Conservation (phyloP, 2,888 invertebrate genomes). For the Agriopis marginaria region DNA sequence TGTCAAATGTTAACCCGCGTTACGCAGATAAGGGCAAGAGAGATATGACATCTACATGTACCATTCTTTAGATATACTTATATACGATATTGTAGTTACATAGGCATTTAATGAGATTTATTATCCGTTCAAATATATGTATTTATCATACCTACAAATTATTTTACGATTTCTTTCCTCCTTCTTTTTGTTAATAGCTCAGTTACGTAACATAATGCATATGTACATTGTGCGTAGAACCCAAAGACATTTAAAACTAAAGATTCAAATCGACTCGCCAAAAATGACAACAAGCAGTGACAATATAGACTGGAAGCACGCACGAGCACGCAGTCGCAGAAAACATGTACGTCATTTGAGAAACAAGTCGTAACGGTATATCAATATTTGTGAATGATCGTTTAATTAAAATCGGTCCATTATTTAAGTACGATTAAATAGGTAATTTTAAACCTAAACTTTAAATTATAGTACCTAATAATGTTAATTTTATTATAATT, state of each 20-base stretch:
- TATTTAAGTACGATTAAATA: too few species aligned
- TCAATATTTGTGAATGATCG: too few species aligned
- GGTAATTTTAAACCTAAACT: too few species aligned
- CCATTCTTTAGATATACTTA: conserved; percentile 4
- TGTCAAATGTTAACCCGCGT: conserved; percentile 30
- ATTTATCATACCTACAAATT: neutral
- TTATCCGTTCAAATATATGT: neutral
- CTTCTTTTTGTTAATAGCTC: conserved; percentile 40
- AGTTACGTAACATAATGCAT: conserved; percentile 44
- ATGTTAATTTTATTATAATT: too few species aligned
- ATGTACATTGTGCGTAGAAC: conserved; percentile 22
- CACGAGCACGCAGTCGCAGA: too few species aligned
- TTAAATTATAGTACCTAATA: too few species aligned
- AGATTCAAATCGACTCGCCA: too few species aligned
- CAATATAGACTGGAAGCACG: too few species aligned
- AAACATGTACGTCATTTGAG: too few species aligned
- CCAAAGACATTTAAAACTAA: neutral
- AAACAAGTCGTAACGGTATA: too few species aligned
- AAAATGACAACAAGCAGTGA: too few species aligned
- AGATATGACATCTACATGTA: conserved; percentile 4
- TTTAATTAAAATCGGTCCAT: too few species aligned
- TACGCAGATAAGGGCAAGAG: conserved; percentile 33
- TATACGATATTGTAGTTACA: neutral
- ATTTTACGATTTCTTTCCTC: conserved; percentile 58
- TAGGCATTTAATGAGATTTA: neutral